Evolutionary conservation across 2,797 vertebrate species (phyloP).

Genomic region (Rhincodon typus): DNA sequence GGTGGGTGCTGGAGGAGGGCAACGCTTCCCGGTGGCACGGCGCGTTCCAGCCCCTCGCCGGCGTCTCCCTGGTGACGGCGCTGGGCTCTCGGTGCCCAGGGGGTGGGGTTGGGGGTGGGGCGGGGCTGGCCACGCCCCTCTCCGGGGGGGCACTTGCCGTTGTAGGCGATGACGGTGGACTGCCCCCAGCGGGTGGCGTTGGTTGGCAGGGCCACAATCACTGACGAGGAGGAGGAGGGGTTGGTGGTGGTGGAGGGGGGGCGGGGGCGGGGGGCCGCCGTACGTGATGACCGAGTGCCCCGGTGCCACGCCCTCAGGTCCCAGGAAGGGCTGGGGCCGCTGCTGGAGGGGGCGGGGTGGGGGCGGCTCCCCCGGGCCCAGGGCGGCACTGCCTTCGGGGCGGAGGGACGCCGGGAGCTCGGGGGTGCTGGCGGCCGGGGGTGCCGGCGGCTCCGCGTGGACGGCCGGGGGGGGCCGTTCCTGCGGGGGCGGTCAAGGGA

Average conservation of each 20-base stretch:
- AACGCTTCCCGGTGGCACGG: too few species aligned
- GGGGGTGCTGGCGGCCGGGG: too few species aligned
- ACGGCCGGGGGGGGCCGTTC: too few species aligned
- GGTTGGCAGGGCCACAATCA: slow-evolving; percentile 72
- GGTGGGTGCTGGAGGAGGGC: too few species aligned
- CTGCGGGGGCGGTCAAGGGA: too few species aligned
- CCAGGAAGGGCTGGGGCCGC: not conserved
- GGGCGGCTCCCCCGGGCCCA: not conserved
- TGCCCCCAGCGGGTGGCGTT: slow-evolving; percentile 70
- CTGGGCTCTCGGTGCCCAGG: not conserved
- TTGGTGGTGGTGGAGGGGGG: too few species aligned
- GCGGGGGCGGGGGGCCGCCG: slow-evolving; percentile 54
- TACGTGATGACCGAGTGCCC: slow-evolving; percentile 78
- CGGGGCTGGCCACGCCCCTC: too few species aligned
- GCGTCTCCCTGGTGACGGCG: too few species aligned
- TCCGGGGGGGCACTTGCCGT: slow-evolving; percentile 49
- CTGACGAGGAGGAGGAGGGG: slow-evolving; percentile 63
- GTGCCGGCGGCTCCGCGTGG: too few species aligned
- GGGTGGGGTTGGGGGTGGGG: not conserved
- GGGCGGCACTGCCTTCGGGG: too few species aligned
- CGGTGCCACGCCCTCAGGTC: not conserved
- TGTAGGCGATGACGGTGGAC: slow-evolving; percentile 61
- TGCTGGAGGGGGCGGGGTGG: not conserved
- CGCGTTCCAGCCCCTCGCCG: too few species aligned
- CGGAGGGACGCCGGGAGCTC: too few species aligned